These are phyloP conservation scores for Sebastes umbrosus DNA, from an alignment of 2,797 vertebrate genomes.

Conservation along the genomic window DNA sequence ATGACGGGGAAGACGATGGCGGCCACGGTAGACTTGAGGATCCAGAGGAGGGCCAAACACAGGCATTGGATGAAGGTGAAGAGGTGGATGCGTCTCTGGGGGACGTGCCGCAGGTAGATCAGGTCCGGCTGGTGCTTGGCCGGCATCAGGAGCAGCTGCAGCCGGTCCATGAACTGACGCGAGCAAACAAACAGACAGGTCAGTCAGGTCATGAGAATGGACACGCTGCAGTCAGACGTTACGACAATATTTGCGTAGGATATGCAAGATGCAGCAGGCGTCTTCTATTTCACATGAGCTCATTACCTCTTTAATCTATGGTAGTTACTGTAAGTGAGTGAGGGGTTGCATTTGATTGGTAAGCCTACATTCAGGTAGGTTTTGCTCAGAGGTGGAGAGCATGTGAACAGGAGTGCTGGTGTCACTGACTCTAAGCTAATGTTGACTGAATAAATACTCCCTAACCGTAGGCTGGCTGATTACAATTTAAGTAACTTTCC, in stretches of 20 bases:
- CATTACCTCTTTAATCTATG: not conserved
- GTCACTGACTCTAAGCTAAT: not conserved
- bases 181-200: not conserved
- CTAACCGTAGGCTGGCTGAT: not conserved
- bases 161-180: conserved; percentile 95
- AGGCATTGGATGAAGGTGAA: conserved; percentile 96
- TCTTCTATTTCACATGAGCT: not conserved
- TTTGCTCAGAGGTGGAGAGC: not conserved
- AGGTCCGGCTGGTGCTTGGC: conserved; percentile 98
- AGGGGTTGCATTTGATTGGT: not conserved
- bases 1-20: conserved; percentile 98
- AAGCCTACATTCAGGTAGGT: not conserved
- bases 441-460: not conserved
- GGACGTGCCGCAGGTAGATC: conserved; percentile 98
- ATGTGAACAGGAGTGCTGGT: not conserved
- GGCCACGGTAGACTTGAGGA: conserved; percentile 97
- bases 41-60: conserved; percentile 94
- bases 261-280: not conserved
- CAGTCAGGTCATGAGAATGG: not conserved
- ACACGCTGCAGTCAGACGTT: not conserved
- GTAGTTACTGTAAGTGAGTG: not conserved
- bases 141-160: conserved; percentile 97
- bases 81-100: conserved; percentile 93
- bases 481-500: not conserved
- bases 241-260: not conserved